phyloP scores from a whole-genome alignment of 2,888 invertebrate genomes.

The Rhamphomyia laevipes region DNA sequence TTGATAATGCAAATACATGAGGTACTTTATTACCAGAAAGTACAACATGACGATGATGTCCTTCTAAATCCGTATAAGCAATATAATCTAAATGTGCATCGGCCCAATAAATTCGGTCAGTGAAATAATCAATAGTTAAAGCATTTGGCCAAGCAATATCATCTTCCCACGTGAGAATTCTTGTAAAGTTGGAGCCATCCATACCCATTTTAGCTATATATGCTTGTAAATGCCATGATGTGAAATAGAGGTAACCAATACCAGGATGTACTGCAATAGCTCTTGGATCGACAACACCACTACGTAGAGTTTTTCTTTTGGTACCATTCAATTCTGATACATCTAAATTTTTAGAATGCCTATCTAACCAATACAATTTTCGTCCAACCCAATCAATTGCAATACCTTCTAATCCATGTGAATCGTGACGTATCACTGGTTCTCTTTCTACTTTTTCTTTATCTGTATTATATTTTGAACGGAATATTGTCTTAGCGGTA shows the following conservation, averaged over 20 bases:
- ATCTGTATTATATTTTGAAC: slow-evolving; percentile 50
- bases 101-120: slow-evolving; percentile 92
- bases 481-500: slow-evolving; percentile 85
- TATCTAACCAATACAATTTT: slow-evolving; percentile 94
- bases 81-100: slow-evolving; percentile 98
- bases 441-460: slow-evolving; percentile 55
- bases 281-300: slow-evolving; percentile 84
- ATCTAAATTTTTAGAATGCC: slow-evolving; percentile 88
- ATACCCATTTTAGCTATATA: slow-evolving; percentile 95
- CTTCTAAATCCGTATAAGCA: slow-evolving; percentile 87
- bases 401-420: slow-evolving; percentile 93
- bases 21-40: slow-evolving; percentile 73
- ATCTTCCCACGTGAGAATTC: slow-evolving; percentile 82
- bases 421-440: slow-evolving; percentile 82
- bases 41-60: slow-evolving; percentile 71
- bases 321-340: slow-evolving; percentile 91
- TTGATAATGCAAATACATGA: slow-evolving; percentile 87
- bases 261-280: slow-evolving; percentile 93
- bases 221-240: slow-evolving; percentile 92
- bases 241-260: slow-evolving; percentile 84
- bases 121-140: slow-evolving; percentile 89
- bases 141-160: slow-evolving; percentile 99
- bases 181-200: slow-evolving; percentile 86
- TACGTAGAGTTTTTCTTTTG: slow-evolving; percentile 76
- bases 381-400: slow-evolving; percentile 93